Conservation (phyloP, 1,140 invertebrate species). For the Trypoxylus dichotomus region DNA sequence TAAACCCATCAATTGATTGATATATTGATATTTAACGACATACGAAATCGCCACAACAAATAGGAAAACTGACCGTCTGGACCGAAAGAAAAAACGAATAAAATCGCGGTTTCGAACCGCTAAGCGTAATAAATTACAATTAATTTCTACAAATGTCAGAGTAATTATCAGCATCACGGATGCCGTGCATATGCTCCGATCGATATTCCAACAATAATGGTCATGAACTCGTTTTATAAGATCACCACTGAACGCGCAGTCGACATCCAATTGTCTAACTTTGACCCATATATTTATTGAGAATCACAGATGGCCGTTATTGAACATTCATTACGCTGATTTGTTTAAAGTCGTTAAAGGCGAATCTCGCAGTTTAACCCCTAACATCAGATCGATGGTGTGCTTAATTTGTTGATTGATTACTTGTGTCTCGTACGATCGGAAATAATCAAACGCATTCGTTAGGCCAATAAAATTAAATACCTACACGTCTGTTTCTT, state of each 20-base stretch:
- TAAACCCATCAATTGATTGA: neutral
- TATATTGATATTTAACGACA: neutral
- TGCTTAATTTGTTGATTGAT: neutral
- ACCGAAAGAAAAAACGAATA: neutral
- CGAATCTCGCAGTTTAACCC: neutral
- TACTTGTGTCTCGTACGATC: neutral
- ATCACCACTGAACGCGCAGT: neutral
- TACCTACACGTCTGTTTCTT: neutral
- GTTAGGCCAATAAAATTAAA: neutral
- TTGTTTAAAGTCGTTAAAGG: neutral
- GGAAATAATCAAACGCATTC: neutral
- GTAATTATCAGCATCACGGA: too few relatives aligned
- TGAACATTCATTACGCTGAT: neutral
- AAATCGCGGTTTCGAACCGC: neutral
- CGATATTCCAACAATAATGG: neutral
- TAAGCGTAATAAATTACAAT: neutral
- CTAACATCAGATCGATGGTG: neutral
- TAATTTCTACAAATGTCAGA: neutral
- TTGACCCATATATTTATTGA: neutral
- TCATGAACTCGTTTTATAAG: neutral
- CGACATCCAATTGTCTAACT: neutral
- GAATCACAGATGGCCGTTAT: neutral
- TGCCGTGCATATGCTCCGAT: neutral
- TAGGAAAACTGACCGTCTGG: neutral
- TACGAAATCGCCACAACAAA: neutral